Percentiles rank a stretch among this genome's conserved stretches.
These are phyloP conservation scores for Gallirallus australis DNA, from an alignment of 2,797 vertebrate species.

Conservation along the genomic window DNA sequence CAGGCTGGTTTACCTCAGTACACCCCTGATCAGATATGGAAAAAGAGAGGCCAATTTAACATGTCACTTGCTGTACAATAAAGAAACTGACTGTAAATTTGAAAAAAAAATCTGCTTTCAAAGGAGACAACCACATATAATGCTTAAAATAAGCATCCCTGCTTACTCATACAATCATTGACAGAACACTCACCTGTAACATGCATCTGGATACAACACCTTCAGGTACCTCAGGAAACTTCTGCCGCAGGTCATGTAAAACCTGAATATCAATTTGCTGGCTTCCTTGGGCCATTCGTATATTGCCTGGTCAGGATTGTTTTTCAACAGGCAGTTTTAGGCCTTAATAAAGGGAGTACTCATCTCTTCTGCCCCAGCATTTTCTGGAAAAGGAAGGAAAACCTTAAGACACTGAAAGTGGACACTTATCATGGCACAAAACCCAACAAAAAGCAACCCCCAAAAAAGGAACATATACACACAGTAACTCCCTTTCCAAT, in stretches of 20 bases:
- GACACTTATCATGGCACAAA: neutral
- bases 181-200: constrained; percentile 88
- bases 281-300: constrained; percentile 99
- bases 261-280: constrained; percentile 99
- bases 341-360: constrained; percentile 83
- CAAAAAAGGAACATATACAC: neutral
- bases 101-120: neutral
- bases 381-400: constrained; percentile 82
- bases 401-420: neutral
- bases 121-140: neutral
- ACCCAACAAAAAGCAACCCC: neutral
- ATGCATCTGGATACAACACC: constrained; percentile 97
- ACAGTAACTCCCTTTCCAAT: neutral
- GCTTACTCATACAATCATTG: constrained; percentile 8
- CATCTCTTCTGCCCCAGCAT: constrained; percentile 90
- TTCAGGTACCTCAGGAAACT: constrained; percentile 98
- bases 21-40: neutral
- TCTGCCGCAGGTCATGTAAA: constrained; percentile 99
- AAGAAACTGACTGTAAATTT: neutral
- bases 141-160: neutral
- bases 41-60: neutral
- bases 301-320: constrained; percentile 89
- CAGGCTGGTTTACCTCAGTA: neutral
- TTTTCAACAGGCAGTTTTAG: constrained; percentile 84
- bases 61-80: neutral